phyloP scores from a whole-genome alignment of 2,797 vertebrate genomes.

The Poecile montanus region DNA sequence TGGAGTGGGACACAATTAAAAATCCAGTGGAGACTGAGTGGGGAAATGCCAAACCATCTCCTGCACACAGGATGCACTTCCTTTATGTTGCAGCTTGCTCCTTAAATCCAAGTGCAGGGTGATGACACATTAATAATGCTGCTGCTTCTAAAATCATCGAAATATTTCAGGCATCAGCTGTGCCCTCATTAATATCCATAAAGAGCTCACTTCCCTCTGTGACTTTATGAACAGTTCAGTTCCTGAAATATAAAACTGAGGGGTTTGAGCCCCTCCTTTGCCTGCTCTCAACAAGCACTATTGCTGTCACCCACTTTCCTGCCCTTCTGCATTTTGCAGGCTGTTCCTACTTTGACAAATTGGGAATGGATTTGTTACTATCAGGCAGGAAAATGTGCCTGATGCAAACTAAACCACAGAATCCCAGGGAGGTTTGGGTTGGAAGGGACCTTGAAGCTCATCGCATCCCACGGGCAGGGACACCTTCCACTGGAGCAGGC shows the following conservation, averaged over 20 bases:
- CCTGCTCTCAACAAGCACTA: neutral
- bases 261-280: neutral
- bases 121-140: conserved; percentile 14
- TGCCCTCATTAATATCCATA: conserved; percentile 16
- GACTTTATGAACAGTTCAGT: neutral
- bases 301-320: neutral
- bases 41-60: neutral
- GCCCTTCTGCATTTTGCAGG: neutral
- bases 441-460: neutral
- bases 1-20: neutral
- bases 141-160: conserved; percentile 1
- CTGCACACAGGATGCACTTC: neutral
- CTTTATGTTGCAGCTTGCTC: neutral
- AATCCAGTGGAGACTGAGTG: neutral
- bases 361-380: neutral
- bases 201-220: conserved; percentile 1
- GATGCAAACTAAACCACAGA: neutral
- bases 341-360: neutral
- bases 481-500: neutral
- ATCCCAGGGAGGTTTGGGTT: neutral
- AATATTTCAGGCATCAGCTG: conserved; percentile 3
- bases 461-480: accelerated
- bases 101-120: neutral
- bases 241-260: neutral
- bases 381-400: accelerated